These are phyloP conservation scores for Polyergus mexicanus DNA, from an alignment of 1,140 invertebrate species.

Conservation along the genomic window DNA sequence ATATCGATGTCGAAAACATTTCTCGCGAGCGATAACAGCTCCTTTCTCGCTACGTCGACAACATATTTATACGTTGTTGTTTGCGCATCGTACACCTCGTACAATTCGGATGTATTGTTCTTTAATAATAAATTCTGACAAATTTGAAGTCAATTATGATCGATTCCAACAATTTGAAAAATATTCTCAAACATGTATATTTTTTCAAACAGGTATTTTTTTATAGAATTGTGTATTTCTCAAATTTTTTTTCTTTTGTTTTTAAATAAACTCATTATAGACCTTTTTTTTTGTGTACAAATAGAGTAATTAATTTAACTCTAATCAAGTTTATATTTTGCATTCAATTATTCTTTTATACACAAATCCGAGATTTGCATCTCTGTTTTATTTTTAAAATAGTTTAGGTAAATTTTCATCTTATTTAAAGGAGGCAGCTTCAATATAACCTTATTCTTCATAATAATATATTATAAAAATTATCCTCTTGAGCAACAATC, in stretches of 20 bases:
- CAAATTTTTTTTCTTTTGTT: not conserved
- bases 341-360: not conserved
- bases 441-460: too few species aligned
- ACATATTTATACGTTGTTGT: not conserved
- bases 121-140: slow-evolving; percentile 16
- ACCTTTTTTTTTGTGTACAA: not conserved
- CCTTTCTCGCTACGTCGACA: slow-evolving; percentile 9
- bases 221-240: too few species aligned
- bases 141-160: slow-evolving; percentile 5
- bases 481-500: too few species aligned
- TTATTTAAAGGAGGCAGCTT: too few species aligned
- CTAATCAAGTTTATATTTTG: not conserved
- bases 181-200: not conserved
- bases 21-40: slow-evolving; percentile 14
- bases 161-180: not conserved
- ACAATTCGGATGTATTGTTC: slow-evolving; percentile 4
- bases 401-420: too few species aligned
- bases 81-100: not conserved
- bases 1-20: slow-evolving; percentile 37
- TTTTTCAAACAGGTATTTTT: not conserved
- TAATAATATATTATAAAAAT: too few species aligned
- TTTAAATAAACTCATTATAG: too few species aligned
- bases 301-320: not conserved
- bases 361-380: too few species aligned
- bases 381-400: not conserved